phyloP scores from a whole-genome alignment of 53 echinoderm and acorn worm genomes.

The Zoroaster sp. region DNA sequence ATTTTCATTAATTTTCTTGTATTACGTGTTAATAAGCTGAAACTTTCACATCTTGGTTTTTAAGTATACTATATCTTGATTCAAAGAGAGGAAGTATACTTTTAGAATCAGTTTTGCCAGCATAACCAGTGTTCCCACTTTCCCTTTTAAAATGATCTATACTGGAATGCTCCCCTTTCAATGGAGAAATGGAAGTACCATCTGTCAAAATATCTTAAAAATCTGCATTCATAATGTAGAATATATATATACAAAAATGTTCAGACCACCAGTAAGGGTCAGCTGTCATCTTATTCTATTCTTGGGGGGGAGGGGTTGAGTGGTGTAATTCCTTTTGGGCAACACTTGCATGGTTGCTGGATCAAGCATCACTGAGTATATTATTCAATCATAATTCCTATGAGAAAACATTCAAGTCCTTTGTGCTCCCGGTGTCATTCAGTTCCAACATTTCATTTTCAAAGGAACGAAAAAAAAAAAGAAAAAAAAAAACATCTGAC shows the following conservation, averaged over 20 bases:
- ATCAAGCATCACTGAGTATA: not conserved
- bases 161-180: too few species aligned
- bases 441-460: not conserved
- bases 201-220: not conserved
- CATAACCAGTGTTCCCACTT: too few species aligned
- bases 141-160: too few species aligned
- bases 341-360: not conserved
- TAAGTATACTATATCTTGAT: too few species aligned
- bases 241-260: not conserved
- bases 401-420: not conserved
- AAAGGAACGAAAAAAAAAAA: not conserved
- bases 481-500: not conserved
- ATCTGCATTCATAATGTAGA: not conserved
- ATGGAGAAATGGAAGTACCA: not conserved
- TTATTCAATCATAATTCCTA: not conserved
- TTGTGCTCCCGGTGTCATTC: not conserved
- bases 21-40: too few species aligned
- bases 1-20: too few species aligned
- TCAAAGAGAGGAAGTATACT: too few species aligned
- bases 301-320: too few species aligned
- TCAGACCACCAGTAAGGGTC: not conserved
- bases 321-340: not conserved
- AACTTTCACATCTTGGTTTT: too few species aligned
- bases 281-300: not conserved
- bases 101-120: too few species aligned